phyloP scores from a whole-genome alignment of 35 echinoderm and acorn worm species.

The Stichopus chloronotus region DNA sequence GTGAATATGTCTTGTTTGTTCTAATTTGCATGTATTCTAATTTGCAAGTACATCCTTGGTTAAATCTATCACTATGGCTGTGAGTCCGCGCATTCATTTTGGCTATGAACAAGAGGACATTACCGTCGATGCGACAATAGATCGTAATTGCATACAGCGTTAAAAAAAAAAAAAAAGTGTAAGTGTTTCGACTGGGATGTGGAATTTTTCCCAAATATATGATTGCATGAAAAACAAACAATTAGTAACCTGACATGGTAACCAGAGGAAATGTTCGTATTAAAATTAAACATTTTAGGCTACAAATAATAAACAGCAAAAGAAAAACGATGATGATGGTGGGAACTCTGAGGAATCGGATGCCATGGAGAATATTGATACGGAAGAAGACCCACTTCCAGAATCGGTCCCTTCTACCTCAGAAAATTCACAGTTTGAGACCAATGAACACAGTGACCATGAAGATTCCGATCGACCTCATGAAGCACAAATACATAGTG shows the following conservation, averaged over 20 bases:
- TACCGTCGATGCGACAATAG: background rate
- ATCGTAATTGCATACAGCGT: background rate
- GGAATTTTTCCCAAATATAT: background rate
- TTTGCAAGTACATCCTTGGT: too few species aligned
- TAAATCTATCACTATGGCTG: too few species aligned
- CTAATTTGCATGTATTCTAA: too few species aligned
- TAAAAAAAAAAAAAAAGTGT: background rate
- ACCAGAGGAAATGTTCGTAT: background rate
- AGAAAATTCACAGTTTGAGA: background rate
- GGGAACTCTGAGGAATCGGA: background rate
- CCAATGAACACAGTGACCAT: background rate
- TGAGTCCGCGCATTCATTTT: background rate
- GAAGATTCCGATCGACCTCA: conserved; percentile 4
- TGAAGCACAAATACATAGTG: conserved; percentile 1
- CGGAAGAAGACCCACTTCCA: conserved; percentile 8
- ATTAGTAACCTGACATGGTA: conserved; percentile 3
- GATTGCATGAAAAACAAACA: background rate
- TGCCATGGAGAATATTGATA: background rate
- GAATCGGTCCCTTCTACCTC: conserved; percentile 24
- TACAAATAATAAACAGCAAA: background rate
- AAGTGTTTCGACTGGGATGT: background rate
- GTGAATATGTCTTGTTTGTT: background rate
- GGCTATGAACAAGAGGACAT: background rate
- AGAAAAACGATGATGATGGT: background rate
- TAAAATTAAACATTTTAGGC: background rate